Conservation (phyloP, 1,140 invertebrate genomes). For the Papilio polyxenes region DNA sequence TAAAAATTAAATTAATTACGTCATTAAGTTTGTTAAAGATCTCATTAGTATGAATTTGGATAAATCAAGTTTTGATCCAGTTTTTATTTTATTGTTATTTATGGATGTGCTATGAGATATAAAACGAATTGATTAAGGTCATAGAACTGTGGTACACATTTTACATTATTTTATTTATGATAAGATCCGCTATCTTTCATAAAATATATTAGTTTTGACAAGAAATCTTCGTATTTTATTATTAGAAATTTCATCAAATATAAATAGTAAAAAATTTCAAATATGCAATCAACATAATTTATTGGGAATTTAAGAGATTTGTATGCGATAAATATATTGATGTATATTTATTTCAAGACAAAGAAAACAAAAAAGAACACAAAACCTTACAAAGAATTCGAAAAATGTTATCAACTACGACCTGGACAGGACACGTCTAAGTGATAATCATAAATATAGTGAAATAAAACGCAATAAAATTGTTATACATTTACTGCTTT, state of each 20-base stretch:
- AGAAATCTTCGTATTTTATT: not conserved
- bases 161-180: slow-evolving; percentile 12
- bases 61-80: slow-evolving; percentile 28
- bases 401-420: not conserved
- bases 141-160: slow-evolving; percentile 30
- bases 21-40: slow-evolving; percentile 2
- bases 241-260: not conserved
- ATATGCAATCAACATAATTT: slow-evolving; percentile 38
- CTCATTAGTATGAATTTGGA: slow-evolving; percentile 5
- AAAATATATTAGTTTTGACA: not conserved
- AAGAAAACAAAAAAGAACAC: slow-evolving; percentile 5
- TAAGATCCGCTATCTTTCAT: slow-evolving; percentile 1
- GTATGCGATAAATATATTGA: not conserved
- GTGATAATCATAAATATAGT: too few species aligned
- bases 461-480: too few species aligned
- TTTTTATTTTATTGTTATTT: slow-evolving; percentile 17
- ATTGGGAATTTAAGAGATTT: slow-evolving; percentile 4
- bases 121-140: not conserved
- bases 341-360: slow-evolving; percentile 13
- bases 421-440: not conserved
- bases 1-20: slow-evolving; percentile 3
- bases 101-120: not conserved
- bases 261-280: not conserved
- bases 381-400: not conserved
- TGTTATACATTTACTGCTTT: not conserved